A percentile compares a stretch with the other conserved stretches of the same genome.
Evolutionary conservation across 2,113 vertebrate genomes (phyloP).

Genomic region (Rhineura floridana): DNA sequence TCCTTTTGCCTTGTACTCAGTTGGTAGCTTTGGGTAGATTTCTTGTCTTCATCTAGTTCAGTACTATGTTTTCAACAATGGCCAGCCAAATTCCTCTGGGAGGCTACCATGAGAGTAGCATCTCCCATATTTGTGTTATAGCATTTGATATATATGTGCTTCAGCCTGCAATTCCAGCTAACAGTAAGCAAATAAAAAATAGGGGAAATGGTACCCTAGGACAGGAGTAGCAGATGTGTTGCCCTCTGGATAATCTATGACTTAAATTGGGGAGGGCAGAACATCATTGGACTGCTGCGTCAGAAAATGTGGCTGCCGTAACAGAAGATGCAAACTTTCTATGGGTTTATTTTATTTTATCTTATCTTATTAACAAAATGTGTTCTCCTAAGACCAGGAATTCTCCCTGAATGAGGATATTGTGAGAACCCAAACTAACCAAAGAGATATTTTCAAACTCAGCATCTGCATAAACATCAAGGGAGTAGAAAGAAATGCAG

Average conservation of each 20-base stretch:
- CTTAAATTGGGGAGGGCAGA: not conserved
- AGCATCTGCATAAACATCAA: constrained; percentile 65
- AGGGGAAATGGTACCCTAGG: constrained; percentile 60
- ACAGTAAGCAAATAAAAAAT: constrained; percentile 66
- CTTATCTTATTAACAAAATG: constrained; percentile 47
- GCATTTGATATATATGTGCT: not conserved
- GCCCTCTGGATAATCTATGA: constrained; percentile 6
- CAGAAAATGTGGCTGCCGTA: constrained; percentile 31
- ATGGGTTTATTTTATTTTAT: constrained; percentile 46
- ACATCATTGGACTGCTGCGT: constrained; percentile 48
- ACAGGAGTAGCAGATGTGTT: no score
- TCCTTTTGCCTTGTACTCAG: not conserved
- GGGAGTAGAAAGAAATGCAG: constrained; percentile 64
- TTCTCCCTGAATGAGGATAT: constrained; percentile 59
- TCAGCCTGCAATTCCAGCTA: not conserved
- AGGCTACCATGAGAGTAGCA: not conserved
- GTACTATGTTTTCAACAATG: not conserved
- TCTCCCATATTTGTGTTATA: not conserved
- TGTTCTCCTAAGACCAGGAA: constrained; percentile 61
- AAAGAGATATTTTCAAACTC: constrained; percentile 63
- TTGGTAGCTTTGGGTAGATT: not conserved
- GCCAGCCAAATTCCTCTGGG: not conserved
- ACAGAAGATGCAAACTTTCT: constrained; percentile 44
- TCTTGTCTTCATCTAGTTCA: not conserved
- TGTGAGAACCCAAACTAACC: constrained; percentile 51